These are phyloP conservation scores for Enteromius anoplus DNA, from an alignment of 2,797 vertebrate genomes.

Conservation along the genomic window DNA sequence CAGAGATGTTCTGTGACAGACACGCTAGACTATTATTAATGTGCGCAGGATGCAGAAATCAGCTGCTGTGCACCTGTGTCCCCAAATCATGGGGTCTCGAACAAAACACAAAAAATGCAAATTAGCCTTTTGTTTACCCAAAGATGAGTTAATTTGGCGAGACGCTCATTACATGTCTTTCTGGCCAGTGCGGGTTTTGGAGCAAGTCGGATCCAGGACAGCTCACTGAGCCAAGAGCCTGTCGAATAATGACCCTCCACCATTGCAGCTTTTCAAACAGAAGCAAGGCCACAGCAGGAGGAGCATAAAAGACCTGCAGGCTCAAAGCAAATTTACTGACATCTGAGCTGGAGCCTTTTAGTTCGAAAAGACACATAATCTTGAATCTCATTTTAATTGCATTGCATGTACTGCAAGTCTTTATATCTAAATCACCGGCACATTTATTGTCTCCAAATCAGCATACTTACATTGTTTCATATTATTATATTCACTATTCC, in stretches of 20 bases:
- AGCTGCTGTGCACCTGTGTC: slow-evolving; percentile 60
- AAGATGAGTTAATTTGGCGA: slow-evolving; percentile 63
- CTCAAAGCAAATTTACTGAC: slow-evolving; percentile 56
- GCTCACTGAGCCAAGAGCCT: slow-evolving; percentile 74
- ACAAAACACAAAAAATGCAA: slow-evolving; percentile 53
- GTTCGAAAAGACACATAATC: slow-evolving; percentile 49
- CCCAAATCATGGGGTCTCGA: slow-evolving; percentile 37
- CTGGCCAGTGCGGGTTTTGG: slow-evolving; percentile 57
- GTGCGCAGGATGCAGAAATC: slow-evolving; percentile 37
- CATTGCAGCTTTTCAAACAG: slow-evolving; percentile 55
- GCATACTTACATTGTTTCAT: background rate
- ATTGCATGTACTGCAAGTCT: background rate
- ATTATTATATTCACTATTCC: background rate
- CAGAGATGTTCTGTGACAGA: slow-evolving; percentile 25
- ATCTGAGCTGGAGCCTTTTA: slow-evolving; percentile 57
- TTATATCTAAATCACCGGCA: background rate
- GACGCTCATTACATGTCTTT: slow-evolving; percentile 64
- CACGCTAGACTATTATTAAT: slow-evolving; percentile 30
- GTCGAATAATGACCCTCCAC: slow-evolving; percentile 68
- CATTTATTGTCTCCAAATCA: background rate
- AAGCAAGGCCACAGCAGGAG: slow-evolving; percentile 58
- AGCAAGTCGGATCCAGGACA: slow-evolving; percentile 53
- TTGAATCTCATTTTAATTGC: slow-evolving; percentile 34
- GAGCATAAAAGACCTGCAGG: slow-evolving; percentile 52
- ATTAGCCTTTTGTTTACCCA: slow-evolving; percentile 63